Evolutionary conservation across 2,888 invertebrate species (phyloP), one percentile per base, ranked within the genome.

Genomic region (Heteromyza rotundicornis): DNA sequence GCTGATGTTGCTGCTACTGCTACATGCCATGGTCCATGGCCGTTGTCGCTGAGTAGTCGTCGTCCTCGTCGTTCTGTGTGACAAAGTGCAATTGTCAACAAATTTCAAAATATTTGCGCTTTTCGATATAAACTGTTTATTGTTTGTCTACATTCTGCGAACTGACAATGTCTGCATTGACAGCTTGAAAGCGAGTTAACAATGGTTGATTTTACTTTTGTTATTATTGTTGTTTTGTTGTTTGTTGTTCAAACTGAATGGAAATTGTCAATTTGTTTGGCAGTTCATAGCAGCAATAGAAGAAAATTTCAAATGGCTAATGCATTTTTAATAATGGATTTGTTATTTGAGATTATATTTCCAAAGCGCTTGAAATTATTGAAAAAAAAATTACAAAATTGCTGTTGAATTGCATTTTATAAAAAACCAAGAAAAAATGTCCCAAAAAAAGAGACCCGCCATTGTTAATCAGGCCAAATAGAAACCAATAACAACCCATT

Each of bases 61-160:
- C 19, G 47, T 47, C 20, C 19, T n/a, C 12, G 17, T 19, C 20
- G 14, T 47, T 47, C 3, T 47, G 32, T 32, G 3, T 40, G 12
- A 47, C 47, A 47, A 47, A 47, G 47, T 47, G 47, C 47, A 47
- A 47, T 47, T 47, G 47, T 47, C 47, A 47, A 47, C 47, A 47
- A 20, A 19, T 47, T 47, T 20, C 47, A 47, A 47, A 47, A 47
- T 47, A 19, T 47, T 47, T 47, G 47, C 20, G 20, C 47, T 19
- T 47, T 47, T 47, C 20, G 17, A 14, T 17, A 47, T 47, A 47
- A 47, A 47, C 19, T 47, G 47, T 47, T 47, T 17, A 47, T 47
- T 20, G 47, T 20, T 47, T 47, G 20, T 47, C 19, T 47, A n/a
- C 16, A 40, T n/a, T 27, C 27, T 5, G 10, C 27, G 27, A 27